Conservation (phyloP, 2,113 vertebrate species). For the Burhinus bistriatus region DNA sequence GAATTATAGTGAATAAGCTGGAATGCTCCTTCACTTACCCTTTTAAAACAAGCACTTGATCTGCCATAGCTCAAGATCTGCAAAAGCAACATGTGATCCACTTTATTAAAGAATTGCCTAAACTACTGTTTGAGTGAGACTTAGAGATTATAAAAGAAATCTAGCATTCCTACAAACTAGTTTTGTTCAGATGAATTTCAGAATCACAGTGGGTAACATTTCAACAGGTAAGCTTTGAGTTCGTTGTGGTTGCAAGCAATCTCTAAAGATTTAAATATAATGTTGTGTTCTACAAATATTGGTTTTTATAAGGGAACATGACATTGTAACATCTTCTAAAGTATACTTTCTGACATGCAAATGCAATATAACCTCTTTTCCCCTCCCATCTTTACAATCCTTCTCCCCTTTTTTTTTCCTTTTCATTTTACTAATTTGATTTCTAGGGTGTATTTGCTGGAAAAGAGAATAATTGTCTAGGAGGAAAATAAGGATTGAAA, state of each 20-base stretch:
- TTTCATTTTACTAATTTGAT: background rate
- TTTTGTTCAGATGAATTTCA: background rate
- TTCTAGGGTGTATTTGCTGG: background rate
- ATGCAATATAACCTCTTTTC: background rate
- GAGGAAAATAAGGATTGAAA: background rate
- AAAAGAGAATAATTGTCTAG: background rate
- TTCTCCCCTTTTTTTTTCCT: background rate
- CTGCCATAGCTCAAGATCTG: background rate
- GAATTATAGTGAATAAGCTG: background rate
- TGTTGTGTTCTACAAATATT: background rate
- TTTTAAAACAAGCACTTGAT: background rate
- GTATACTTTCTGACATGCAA: background rate
- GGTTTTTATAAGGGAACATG: background rate
- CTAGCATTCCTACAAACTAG: background rate
- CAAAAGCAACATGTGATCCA: background rate
- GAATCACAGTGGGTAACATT: background rate
- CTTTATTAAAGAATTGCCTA: background rate
- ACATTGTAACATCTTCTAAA: background rate
- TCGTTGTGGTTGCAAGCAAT: background rate
- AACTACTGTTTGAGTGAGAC: background rate
- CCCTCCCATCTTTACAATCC: background rate
- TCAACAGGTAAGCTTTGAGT: background rate
- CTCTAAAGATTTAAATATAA: background rate
- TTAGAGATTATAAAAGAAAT: background rate
- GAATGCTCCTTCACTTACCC: background rate